Percentiles rank a stretch among this genome's conserved stretches.
Conservation (phyloP, 1,140 invertebrate genomes). For the Halesus radiatus region DNA sequence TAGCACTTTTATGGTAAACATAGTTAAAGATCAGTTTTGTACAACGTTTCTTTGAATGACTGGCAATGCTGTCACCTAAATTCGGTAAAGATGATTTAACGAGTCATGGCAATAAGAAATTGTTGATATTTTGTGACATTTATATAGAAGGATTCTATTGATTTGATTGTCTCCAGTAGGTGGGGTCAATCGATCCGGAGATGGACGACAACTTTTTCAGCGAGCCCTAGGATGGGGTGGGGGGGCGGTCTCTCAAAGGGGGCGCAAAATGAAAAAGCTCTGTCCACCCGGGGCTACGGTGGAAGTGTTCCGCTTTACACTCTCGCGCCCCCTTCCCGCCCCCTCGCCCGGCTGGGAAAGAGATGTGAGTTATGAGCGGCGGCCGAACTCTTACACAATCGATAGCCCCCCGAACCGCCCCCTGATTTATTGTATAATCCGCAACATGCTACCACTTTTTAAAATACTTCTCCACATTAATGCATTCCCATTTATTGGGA, state of each 20-base stretch:
- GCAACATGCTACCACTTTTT: background rate
- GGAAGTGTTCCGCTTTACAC: constrained; percentile 48
- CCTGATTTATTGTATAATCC: constrained; percentile 30
- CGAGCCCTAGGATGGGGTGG: background rate
- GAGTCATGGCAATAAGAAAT: no score
- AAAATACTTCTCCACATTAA: no score
- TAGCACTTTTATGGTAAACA: no score
- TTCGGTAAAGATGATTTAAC: no score
- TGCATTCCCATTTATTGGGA: no score
- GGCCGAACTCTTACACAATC: constrained; percentile 37
- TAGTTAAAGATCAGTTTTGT: no score
- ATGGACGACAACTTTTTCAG: constrained; percentile 18
- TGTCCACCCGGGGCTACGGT: constrained; percentile 46
- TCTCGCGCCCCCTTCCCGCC: constrained; percentile 21
- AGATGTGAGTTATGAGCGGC: constrained; percentile 49
- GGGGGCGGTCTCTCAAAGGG: background rate
- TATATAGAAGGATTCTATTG: no score
- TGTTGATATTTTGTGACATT: no score
- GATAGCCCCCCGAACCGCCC: constrained; percentile 32
- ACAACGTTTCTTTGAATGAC: no score
- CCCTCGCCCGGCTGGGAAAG: background rate
- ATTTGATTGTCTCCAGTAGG: background rate
- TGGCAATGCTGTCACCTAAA: no score
- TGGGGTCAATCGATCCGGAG: background rate
- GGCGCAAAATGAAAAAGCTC: constrained; percentile 49